Conservation (phyloP, 2,113 vertebrate genomes). For the human (Homo sapiens) region GRCh38 chr2:150551501-150552000, state of each 20-base stretch:
- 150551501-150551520: accelerated
- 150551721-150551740: not conserved
- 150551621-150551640: not conserved
- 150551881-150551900: not conserved
- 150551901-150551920: not conserved
- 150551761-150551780: not conserved
- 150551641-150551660: constrained; percentile 16
- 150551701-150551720: not conserved
- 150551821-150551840: not conserved
- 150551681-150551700: constrained; percentile 11
- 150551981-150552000: not conserved
- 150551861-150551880: not conserved
- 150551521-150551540: not conserved
- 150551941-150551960: not conserved
- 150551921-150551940: accelerated
- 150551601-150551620: not conserved
- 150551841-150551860: not conserved
- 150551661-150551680: not conserved
- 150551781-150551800: not conserved
- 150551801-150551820: not conserved
- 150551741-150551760: not conserved
- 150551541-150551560: not conserved
- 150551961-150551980: not conserved
- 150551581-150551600: not conserved
- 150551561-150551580: not conserved